Evolutionary conservation across 2,113 vertebrate species (phyloP).

Genomic region (Pseudopipra pipra): DNA sequence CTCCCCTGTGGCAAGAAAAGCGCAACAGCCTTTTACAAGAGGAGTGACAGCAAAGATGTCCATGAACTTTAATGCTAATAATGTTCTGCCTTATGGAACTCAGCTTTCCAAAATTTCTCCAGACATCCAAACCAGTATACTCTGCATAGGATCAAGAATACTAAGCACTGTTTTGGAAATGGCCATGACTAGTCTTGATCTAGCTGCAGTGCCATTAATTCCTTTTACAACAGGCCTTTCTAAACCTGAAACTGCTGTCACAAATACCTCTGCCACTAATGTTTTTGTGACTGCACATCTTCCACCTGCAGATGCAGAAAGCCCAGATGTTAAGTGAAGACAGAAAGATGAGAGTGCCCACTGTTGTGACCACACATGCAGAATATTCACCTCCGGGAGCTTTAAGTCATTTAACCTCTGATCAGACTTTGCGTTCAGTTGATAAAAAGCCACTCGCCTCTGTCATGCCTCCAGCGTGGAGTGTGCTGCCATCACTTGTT

Average conservation of each 20-base stretch:
- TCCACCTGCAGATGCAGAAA: neutral
- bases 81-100: neutral
- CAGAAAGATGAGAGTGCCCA: neutral
- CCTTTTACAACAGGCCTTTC: neutral
- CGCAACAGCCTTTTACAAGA: neutral
- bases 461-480: neutral
- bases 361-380: neutral
- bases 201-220: neutral
- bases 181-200: neutral
- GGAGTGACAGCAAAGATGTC: neutral
- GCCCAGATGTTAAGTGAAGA: neutral
- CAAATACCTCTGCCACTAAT: neutral
- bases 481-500: neutral
- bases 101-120: neutral
- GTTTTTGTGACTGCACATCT: neutral
- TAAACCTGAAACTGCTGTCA: neutral
- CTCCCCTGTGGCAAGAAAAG: neutral
- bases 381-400: neutral
- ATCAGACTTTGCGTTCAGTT: neutral
- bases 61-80: neutral
- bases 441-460: neutral
- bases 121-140: neutral
- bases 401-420: neutral
- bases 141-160: neutral
- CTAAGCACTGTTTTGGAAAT: neutral